A percentile compares a stretch with the other conserved stretches of the same genome.
Conservation (phyloP, 2,888 invertebrate species). For the Diarsia dahlii region DNA sequence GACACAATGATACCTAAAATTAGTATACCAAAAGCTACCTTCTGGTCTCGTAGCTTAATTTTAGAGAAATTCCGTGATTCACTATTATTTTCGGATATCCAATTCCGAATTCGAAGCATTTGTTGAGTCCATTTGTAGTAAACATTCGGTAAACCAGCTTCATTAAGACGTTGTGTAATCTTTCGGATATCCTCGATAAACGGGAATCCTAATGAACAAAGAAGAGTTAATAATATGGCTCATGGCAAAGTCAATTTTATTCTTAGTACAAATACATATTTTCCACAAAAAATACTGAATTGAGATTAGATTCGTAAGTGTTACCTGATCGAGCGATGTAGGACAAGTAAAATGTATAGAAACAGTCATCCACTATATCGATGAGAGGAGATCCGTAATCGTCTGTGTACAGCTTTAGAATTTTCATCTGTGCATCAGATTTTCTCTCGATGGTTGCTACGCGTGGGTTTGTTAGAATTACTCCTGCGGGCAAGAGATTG, state of each 20-base stretch:
- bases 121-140: slow-evolving; percentile 77
- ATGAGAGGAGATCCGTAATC: slow-evolving; percentile 66
- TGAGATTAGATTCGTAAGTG: not conserved
- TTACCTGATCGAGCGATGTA: slow-evolving; percentile 74
- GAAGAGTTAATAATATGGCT: not conserved
- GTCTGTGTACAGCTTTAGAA: slow-evolving; percentile 65
- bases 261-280: not conserved
- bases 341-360: slow-evolving; percentile 70
- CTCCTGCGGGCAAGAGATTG: slow-evolving; percentile 49
- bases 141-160: slow-evolving; percentile 74
- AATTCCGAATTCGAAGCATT: slow-evolving; percentile 64
- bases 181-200: slow-evolving; percentile 69
- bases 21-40: slow-evolving; percentile 70
- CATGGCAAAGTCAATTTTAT: not conserved
- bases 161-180: slow-evolving; percentile 71
- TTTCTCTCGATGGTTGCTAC: slow-evolving; percentile 69
- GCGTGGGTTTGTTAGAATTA: slow-evolving; percentile 54
- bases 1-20: slow-evolving; percentile 68
- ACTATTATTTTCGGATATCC: slow-evolving; percentile 32
- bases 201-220: slow-evolving; percentile 71
- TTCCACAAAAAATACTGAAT: not conserved
- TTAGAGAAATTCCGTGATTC: slow-evolving; percentile 67
- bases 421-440: slow-evolving; percentile 69
- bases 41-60: slow-evolving; percentile 65
- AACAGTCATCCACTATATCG: slow-evolving; percentile 73